These are phyloP conservation scores for Heliothis peltigera DNA, from an alignment of 2,888 invertebrate genomes.

Conservation along the genomic window DNA sequence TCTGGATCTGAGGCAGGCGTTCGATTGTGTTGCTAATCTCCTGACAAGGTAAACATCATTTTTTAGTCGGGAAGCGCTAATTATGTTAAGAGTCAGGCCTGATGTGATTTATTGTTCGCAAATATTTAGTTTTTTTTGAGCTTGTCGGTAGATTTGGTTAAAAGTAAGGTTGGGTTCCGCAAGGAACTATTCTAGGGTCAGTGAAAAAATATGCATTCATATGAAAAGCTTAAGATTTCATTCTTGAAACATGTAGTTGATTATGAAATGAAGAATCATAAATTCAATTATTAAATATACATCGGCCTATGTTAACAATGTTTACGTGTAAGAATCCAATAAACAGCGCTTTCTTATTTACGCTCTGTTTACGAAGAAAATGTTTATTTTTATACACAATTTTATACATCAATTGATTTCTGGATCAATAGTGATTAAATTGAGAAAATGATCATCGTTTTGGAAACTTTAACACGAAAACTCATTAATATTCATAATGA, in stretches of 20 bases:
- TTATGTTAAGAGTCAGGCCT: slow-evolving; percentile 31
- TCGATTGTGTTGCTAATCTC: slow-evolving; percentile 52
- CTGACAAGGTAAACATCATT: slow-evolving; percentile 52
- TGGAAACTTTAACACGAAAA: slow-evolving; percentile 15
- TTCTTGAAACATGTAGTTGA: background rate
- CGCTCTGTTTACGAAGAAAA: slow-evolving; percentile 58
- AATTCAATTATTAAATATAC: slow-evolving; percentile 6
- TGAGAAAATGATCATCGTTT: slow-evolving; percentile 31
- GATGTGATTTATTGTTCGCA: slow-evolving; percentile 33
- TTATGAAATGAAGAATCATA: background rate
- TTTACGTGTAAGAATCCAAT: slow-evolving; percentile 55
- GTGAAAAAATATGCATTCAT: background rate
- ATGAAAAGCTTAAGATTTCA: too few species aligned
- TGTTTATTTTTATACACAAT: slow-evolving; percentile 46
- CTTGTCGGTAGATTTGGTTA: background rate
- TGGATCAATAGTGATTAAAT: slow-evolving; percentile 42
- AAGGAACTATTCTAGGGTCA: slow-evolving; percentile 26
- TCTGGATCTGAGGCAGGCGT: slow-evolving; percentile 27
- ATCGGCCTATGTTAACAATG: slow-evolving; percentile 29
- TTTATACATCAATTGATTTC: slow-evolving; percentile 55
- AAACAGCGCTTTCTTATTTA: slow-evolving; percentile 54
- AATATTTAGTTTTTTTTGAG: slow-evolving; percentile 8
- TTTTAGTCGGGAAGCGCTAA: slow-evolving; percentile 40
- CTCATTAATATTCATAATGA: slow-evolving; percentile 43
- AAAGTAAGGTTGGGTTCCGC: background rate